These are phyloP conservation scores for Teinopalpus imperialis DNA, from an alignment of 2,888 invertebrate genomes.

Conservation along the genomic window DNA sequence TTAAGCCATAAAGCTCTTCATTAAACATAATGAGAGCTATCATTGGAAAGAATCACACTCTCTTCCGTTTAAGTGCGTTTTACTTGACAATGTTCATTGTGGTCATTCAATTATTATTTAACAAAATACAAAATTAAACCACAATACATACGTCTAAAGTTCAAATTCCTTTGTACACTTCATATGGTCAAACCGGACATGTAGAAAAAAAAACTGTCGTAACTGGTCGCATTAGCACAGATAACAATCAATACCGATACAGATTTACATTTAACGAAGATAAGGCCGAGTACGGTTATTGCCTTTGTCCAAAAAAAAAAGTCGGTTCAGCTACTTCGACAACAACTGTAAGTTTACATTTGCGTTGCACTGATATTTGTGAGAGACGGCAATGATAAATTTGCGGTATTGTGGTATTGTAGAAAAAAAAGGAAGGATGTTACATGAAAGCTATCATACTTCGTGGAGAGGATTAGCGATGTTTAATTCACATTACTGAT, in stretches of 20 bases:
- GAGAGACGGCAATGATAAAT: neutral
- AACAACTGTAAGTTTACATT: constrained; percentile 8
- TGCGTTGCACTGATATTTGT: neutral
- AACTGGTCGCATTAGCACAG: constrained; percentile 55
- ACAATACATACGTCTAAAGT: constrained; percentile 23
- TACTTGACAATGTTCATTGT: constrained; percentile 52
- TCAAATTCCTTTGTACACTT: constrained; percentile 7
- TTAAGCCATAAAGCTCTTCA: constrained; percentile 33
- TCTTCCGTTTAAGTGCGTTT: constrained; percentile 50
- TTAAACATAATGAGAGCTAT: constrained; percentile 35
- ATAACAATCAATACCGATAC: constrained; percentile 72
- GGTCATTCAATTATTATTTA: constrained; percentile 39
- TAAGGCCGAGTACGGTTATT: constrained; percentile 35
- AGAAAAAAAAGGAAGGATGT: constrained; percentile 4
- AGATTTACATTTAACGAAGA: constrained; percentile 50
- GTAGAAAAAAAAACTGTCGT: constrained; percentile 42
- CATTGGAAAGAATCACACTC: constrained; percentile 38
- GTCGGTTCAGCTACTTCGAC: constrained; percentile 1
- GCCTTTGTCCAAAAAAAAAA: constrained; percentile 31
- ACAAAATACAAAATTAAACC: constrained; percentile 30
- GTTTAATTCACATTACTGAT: constrained; percentile 47
- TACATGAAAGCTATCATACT: constrained; percentile 22
- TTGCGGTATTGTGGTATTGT: neutral
- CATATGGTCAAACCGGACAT: constrained; percentile 47
- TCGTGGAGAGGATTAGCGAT: constrained; percentile 50